A percentile compares a stretch with the other conserved stretches of the same genome.
Evolutionary conservation across 1,140 invertebrate species (phyloP).

Genomic region (Platorchestia sp.): DNA sequence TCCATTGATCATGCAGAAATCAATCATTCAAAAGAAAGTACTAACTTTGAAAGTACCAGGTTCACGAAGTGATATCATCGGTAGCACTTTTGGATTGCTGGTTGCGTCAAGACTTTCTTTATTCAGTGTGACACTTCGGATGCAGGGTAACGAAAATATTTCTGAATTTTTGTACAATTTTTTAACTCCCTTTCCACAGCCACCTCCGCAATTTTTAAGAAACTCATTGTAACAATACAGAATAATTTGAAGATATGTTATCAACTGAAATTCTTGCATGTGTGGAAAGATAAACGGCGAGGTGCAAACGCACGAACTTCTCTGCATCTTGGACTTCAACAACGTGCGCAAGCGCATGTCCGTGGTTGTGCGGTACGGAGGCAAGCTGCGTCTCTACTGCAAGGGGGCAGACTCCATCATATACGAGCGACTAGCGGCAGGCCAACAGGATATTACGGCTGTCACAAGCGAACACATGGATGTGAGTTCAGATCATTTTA

Average conservation of each 20-base stretch:
- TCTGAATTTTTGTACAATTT: too few relatives aligned
- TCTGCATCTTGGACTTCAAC: conserved; percentile 99
- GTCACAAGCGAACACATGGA: conserved; percentile 94
- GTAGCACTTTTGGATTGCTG: too few relatives aligned
- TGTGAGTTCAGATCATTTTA: conserved; percentile 75
- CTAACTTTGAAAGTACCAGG: too few relatives aligned
- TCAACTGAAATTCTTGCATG: neutral
- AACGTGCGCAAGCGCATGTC: conserved; percentile 99
- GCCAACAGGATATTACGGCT: conserved; percentile 81
- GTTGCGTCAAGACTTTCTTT: too few relatives aligned
- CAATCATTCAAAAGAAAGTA: too few relatives aligned
- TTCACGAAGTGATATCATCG: too few relatives aligned
- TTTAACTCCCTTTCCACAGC: too few relatives aligned
- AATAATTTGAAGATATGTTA: too few relatives aligned
- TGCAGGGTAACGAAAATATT: too few relatives aligned
- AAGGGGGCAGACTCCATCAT: conserved; percentile 99
- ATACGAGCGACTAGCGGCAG: conserved; percentile 88
- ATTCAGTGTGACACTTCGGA: too few relatives aligned
- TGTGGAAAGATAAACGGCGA: conserved; percentile 78
- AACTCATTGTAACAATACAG: neutral
- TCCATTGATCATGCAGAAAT: too few relatives aligned
- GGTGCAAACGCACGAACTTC: conserved; percentile 91
- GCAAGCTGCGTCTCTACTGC: conserved; percentile 91
- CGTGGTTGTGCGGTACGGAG: conserved; percentile 90
- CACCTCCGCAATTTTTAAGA: too few relatives aligned